phyloP scores from a whole-genome alignment of 1,140 invertebrate genomes.

The Cherax quadricarinatus region DNA sequence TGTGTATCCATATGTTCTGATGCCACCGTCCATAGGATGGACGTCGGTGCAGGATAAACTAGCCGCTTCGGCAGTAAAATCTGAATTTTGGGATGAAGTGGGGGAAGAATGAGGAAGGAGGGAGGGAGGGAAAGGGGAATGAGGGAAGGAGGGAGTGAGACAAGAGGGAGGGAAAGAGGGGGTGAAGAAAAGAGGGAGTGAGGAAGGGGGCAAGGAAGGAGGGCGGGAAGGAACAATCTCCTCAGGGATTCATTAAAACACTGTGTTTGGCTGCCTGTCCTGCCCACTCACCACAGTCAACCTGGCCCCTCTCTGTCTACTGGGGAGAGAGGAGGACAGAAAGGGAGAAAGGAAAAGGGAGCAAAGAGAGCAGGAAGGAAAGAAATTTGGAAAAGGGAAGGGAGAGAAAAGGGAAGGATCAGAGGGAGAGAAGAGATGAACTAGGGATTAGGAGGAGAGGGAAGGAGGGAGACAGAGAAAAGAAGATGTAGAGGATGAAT shows the following conservation, averaged over 20 bases:
- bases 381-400: not conserved
- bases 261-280: slow-evolving; percentile 26
- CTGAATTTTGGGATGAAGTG: too few species aligned
- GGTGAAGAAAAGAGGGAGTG: too few species aligned
- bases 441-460: not conserved
- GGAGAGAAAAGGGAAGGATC: not conserved
- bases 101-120: too few species aligned
- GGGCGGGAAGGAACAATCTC: not conserved
- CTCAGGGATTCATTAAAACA: slow-evolving; percentile 44
- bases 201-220: not conserved
- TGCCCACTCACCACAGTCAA: slow-evolving; percentile 23
- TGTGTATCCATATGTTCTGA: too few species aligned
- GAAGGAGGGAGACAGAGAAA: not conserved
- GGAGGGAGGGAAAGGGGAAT: too few species aligned
- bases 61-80: too few species aligned
- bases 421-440: not conserved
- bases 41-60: too few species aligned
- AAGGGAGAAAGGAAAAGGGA: not conserved
- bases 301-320: not conserved
- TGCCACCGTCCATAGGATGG: too few species aligned
- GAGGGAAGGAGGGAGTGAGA: too few species aligned
- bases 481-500: not conserved
- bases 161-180: too few species aligned
- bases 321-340: not conserved
- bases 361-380: not conserved